These are phyloP conservation scores for Harpagifer antarcticus DNA, from an alignment of 2,797 vertebrate genomes.

Conservation along the genomic window DNA sequence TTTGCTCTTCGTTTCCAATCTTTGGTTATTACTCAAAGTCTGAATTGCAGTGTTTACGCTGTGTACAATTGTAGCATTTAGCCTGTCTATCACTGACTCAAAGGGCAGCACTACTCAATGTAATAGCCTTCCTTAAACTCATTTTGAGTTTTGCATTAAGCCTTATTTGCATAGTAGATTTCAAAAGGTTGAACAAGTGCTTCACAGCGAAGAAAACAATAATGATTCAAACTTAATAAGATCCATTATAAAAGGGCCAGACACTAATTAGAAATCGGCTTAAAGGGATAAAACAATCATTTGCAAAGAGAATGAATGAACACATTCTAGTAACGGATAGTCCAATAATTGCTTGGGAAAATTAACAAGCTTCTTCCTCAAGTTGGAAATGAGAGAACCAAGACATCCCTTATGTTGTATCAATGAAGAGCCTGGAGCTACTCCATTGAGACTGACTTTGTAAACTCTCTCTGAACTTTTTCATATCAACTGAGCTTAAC, in stretches of 20 bases:
- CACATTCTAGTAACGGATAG: slow-evolving; percentile 44
- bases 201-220: slow-evolving; percentile 45
- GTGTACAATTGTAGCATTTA: slow-evolving; percentile 32
- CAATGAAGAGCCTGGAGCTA: slow-evolving; percentile 57
- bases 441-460: slow-evolving; percentile 60
- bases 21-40: slow-evolving; percentile 15
- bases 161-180: slow-evolving; percentile 37
- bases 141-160: slow-evolving; percentile 30
- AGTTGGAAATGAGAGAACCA: slow-evolving; percentile 61
- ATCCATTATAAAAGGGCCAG: slow-evolving; percentile 56
- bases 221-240: slow-evolving; percentile 68
- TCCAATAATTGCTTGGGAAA: slow-evolving; percentile 58
- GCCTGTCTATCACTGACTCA: slow-evolving; percentile 21
- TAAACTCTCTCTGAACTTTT: slow-evolving; percentile 70
- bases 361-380: slow-evolving; percentile 47
- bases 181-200: slow-evolving; percentile 34
- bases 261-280: slow-evolving; percentile 61
- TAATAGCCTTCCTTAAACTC: slow-evolving; percentile 36
- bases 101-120: slow-evolving; percentile 30
- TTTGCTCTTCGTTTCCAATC: slow-evolving; percentile 11
- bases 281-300: slow-evolving; percentile 41
- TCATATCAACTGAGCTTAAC: slow-evolving; percentile 59
- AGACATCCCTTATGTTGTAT: slow-evolving; percentile 69
- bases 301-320: slow-evolving; percentile 57
- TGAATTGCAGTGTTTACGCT: slow-evolving; percentile 35